Evolutionary conservation across 2,113 vertebrate genomes (phyloP).

Genomic region (Platichthys flesus): DNA sequence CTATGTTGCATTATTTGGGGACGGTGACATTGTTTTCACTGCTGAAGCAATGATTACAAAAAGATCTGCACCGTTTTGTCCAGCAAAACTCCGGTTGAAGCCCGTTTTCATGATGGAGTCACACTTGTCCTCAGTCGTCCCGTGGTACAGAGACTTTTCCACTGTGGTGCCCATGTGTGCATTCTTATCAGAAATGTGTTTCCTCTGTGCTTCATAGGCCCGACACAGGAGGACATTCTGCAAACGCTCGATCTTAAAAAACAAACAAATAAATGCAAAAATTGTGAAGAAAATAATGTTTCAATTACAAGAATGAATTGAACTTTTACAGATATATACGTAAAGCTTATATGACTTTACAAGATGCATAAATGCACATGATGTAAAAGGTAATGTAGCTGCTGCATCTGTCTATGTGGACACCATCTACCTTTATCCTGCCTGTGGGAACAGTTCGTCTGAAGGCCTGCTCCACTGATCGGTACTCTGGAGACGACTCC

Average conservation of each 20-base stretch:
- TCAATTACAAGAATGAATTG: too few relatives aligned
- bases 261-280: background rate
- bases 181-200: conserved; percentile 49
- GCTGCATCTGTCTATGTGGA: too few relatives aligned
- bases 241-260: conserved; percentile 59
- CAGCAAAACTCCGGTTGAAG: conserved; percentile 72
- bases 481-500: conserved; percentile 59
- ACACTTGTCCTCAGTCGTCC: conserved; percentile 46
- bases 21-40: too few relatives aligned
- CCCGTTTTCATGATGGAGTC: conserved; percentile 57
- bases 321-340: too few relatives aligned
- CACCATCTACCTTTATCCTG: conserved; percentile 55
- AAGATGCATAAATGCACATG: too few relatives aligned
- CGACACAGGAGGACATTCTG: conserved; percentile 62
- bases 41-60: background rate
- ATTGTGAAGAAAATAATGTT: too few relatives aligned
- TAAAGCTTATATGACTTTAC: too few relatives aligned
- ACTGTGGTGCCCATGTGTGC: background rate
- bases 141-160: conserved; percentile 66
- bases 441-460: conserved; percentile 40
- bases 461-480: conserved; percentile 54
- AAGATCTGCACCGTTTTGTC: conserved; percentile 72
- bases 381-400: too few relatives aligned
- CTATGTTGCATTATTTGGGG: too few relatives aligned
- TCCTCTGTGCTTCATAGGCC: conserved; percentile 45